phyloP scores from a whole-genome alignment of 2,888 invertebrate genomes.

The Seira musarum region DNA sequence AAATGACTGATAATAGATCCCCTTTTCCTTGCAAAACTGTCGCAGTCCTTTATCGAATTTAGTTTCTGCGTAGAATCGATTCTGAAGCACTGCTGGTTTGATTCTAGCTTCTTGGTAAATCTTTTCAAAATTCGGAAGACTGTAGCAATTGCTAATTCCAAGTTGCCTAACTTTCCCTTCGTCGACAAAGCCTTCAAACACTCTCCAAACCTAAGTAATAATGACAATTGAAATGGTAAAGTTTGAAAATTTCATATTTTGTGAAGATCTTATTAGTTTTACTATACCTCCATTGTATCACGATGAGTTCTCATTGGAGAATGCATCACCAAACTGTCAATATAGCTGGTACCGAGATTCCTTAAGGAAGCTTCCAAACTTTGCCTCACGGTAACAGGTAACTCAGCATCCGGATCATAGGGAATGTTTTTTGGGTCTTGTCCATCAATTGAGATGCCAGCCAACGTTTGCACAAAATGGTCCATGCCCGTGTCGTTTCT shows the following conservation, averaged over 20 bases:
- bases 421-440: constrained; percentile 67
- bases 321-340: constrained; percentile 68
- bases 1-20: constrained; percentile 61
- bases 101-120: constrained; percentile 54
- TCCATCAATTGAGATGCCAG: constrained; percentile 63
- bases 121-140: constrained; percentile 39
- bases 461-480: constrained; percentile 63
- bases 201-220: constrained; percentile 61
- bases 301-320: constrained; percentile 63
- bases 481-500: background rate
- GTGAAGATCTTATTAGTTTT: no score
- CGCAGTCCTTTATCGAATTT: constrained; percentile 54
- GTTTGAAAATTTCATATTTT: background rate
- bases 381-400: constrained; percentile 61
- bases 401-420: constrained; percentile 62
- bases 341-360: constrained; percentile 65
- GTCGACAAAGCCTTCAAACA: constrained; percentile 65
- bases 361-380: constrained; percentile 60
- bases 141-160: constrained; percentile 62
- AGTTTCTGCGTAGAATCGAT: constrained; percentile 55
- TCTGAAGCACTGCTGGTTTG: constrained; percentile 62
- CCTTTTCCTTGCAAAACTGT: constrained; percentile 59
- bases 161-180: constrained; percentile 53
- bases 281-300: constrained; percentile 60
- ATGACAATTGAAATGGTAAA: background rate